Evolutionary conservation across 2,888 invertebrate species (phyloP).

Genomic region (Pristionchus maxplancki): DNA sequence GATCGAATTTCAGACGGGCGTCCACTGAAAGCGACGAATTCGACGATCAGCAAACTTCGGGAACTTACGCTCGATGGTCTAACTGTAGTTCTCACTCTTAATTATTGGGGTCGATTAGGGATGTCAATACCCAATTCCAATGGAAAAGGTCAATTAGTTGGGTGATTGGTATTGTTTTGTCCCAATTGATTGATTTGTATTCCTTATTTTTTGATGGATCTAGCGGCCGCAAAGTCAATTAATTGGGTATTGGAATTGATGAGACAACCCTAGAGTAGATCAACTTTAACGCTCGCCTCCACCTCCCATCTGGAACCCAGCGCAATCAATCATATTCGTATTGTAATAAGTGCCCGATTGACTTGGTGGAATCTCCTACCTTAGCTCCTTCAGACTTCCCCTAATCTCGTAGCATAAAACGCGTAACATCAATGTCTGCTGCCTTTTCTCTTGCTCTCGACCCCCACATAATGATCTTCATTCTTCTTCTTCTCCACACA

Average conservation of each 20-base stretch:
- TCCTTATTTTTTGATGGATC: too few relatives aligned
- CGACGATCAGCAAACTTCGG: too few relatives aligned
- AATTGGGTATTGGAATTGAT: too few relatives aligned
- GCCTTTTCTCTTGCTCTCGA: background rate
- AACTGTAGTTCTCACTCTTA: too few relatives aligned
- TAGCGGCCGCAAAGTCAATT: too few relatives aligned
- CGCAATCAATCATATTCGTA: background rate
- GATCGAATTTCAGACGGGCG: background rate
- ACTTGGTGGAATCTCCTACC: background rate
- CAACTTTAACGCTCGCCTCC: background rate
- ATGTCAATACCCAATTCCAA: too few relatives aligned
- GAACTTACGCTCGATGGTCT: too few relatives aligned
- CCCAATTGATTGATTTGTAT: background rate
- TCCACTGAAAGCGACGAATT: too few relatives aligned
- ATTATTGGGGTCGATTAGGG: too few relatives aligned
- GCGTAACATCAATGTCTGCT: background rate
- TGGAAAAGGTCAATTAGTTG: too few relatives aligned
- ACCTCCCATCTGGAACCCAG: background rate
- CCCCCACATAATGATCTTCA: conserved; percentile 26
- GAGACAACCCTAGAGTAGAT: too few relatives aligned
- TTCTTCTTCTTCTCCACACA: conserved; percentile 45
- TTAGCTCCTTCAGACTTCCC: background rate
- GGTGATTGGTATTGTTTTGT: background rate
- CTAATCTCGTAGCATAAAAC: conserved; percentile 4
- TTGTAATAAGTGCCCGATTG: background rate